phyloP scores from a whole-genome alignment of 2,888 invertebrate genomes.

The Lepidochitona cinerea region DNA sequence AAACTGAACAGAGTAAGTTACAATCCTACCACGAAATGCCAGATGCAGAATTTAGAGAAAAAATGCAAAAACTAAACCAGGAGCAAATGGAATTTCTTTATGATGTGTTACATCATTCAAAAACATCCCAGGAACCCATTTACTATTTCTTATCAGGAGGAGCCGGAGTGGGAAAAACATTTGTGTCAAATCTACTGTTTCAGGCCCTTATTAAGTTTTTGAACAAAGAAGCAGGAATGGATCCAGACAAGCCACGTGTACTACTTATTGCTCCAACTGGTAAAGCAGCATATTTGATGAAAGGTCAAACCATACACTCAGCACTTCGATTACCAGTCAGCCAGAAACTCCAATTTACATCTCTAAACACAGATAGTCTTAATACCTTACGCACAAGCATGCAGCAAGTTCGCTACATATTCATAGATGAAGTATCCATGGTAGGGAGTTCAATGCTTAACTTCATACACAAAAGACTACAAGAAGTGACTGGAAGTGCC shows the following conservation, averaged over 20 bases:
- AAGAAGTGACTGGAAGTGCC: neutral
- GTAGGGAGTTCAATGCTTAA: slow-evolving; percentile 1
- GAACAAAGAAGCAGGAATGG: neutral
- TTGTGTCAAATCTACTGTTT: neutral
- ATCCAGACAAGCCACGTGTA: neutral
- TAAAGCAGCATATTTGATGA: slow-evolving; percentile 7
- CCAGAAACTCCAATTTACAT: neutral
- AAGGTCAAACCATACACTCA: slow-evolving; percentile 5
- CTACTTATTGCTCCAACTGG: slow-evolving; percentile 8
- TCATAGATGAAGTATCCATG: slow-evolving; percentile 11
- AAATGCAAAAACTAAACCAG: slow-evolving; percentile 29
- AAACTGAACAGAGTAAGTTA: neutral
- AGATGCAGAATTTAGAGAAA: slow-evolving; percentile 29
- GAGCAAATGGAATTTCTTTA: slow-evolving; percentile 32
- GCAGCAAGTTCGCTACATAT: neutral
- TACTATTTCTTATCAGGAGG: slow-evolving; percentile 2
- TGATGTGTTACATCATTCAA: slow-evolving; percentile 25
- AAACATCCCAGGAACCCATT: slow-evolving; percentile 21
- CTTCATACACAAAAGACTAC: slow-evolving; percentile 6
- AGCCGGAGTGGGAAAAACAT: slow-evolving; percentile 11
- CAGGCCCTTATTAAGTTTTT: neutral
- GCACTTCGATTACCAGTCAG: slow-evolving; percentile 2
- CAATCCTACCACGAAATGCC: slow-evolving; percentile 20
- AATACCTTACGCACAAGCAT: neutral
- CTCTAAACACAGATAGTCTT: neutral